Percentiles rank a stretch among this genome's conserved stretches.
Conservation (phyloP, 2,888 invertebrate genomes). For the Fragum fragum region DNA sequence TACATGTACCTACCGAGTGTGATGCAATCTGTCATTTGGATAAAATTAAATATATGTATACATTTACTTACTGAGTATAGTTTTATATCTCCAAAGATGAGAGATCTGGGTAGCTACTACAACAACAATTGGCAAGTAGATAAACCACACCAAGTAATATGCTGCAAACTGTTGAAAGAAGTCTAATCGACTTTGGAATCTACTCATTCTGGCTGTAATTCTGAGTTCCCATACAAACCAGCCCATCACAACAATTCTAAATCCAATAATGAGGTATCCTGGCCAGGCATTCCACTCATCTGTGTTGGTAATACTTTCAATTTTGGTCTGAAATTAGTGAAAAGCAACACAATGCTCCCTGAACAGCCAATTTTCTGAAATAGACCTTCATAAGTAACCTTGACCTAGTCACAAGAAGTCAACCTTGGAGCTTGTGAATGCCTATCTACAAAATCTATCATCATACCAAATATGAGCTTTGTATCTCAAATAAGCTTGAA, state of each 20-base stretch:
- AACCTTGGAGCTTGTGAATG: too few species aligned
- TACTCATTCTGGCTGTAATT: constrained; percentile 92
- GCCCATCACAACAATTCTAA: constrained; percentile 94
- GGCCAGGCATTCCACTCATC: constrained; percentile 99
- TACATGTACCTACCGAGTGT: too few species aligned
- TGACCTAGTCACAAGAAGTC: too few species aligned
- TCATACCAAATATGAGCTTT: too few species aligned
- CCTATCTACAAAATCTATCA: too few species aligned
- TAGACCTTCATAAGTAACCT: too few species aligned
- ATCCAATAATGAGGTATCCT: constrained; percentile 96
- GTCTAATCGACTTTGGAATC: constrained; percentile 94
- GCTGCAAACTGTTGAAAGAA: constrained; percentile 99
- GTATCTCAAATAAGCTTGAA: too few species aligned
- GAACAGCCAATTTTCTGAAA: too few species aligned
- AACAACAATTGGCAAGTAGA: constrained; percentile 97
- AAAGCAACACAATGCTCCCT: too few species aligned
- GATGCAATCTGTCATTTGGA: too few species aligned
- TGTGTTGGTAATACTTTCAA: constrained; percentile 97
- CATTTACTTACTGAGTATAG: constrained; percentile 92
- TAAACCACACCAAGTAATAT: constrained; percentile 99
- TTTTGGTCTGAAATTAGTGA: constrained; percentile 95
- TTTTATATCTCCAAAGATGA: constrained; percentile 97
- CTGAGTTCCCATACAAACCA: constrained; percentile 94
- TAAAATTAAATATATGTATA: too few species aligned
- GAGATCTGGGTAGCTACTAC: constrained; percentile 97